Evolutionary conservation across 2,888 invertebrate species (phyloP).

Genomic region (Orchesellides sinensis): DNA sequence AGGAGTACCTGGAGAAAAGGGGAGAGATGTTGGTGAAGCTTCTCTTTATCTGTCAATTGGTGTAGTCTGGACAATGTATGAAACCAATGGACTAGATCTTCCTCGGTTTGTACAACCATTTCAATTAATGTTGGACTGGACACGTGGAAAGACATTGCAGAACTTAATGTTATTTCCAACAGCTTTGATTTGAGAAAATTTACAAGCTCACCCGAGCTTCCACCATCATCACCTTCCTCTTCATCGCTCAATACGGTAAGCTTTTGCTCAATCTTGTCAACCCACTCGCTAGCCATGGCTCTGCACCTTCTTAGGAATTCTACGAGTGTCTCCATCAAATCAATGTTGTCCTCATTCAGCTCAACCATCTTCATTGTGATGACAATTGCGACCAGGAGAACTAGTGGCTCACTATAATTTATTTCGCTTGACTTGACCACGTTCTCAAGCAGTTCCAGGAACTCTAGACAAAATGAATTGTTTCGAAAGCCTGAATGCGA

Average conservation of each 20-base stretch:
- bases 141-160: constrained; percentile 22
- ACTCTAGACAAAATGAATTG: neutral
- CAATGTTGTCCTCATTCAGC: constrained; percentile 11
- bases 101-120: neutral
- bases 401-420: constrained; percentile 44
- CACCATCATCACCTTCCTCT: neutral
- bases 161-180: constrained; percentile 5
- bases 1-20: neutral
- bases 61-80: constrained; percentile 18
- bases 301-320: neutral
- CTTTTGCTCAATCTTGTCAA: constrained; percentile 15
- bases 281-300: constrained; percentile 8
- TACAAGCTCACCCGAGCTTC: neutral
- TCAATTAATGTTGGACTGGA: neutral
- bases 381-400: neutral
- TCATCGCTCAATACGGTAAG: neutral
- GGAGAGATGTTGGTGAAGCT: neutral
- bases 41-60: constrained; percentile 6
- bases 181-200: constrained; percentile 7
- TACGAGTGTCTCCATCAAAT: neutral
- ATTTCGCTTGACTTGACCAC: constrained; percentile 1
- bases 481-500: constrained; percentile 18
- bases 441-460: neutral
- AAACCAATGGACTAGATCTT: constrained; percentile 35
- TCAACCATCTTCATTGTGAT: constrained; percentile 35